phyloP scores from a whole-genome alignment of 2,113 vertebrate genomes.

The Phyllostomus hastatus region DNA sequence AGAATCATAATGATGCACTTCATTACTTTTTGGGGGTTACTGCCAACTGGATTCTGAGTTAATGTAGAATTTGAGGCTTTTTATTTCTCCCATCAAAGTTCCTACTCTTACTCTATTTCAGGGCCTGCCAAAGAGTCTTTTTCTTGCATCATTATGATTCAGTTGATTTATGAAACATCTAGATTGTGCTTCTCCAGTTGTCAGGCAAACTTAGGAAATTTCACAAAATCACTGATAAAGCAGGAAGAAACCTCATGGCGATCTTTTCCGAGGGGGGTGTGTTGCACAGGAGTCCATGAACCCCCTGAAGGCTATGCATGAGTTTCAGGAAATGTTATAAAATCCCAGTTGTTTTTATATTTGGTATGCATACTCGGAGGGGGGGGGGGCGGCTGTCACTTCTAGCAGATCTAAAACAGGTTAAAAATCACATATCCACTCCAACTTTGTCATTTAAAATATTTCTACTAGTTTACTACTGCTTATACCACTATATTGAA shows the following conservation, averaged over 20 bases:
- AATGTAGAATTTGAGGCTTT: conserved; percentile 10
- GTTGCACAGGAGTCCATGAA: not conserved
- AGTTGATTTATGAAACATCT: not conserved
- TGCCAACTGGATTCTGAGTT: conserved; percentile 28
- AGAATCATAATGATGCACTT: not conserved
- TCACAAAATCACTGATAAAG: not conserved
- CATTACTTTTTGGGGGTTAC: not conserved
- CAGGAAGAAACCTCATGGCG: not conserved
- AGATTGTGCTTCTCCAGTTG: not conserved
- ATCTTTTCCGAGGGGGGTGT: not conserved
- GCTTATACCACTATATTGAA: not conserved
- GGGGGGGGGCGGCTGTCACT: not conserved
- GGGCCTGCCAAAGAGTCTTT: not conserved
- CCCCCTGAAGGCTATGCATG: not conserved
- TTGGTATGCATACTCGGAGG: not conserved
- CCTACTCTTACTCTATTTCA: not conserved
- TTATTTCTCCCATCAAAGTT: conserved; percentile 32
- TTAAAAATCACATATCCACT: not conserved
- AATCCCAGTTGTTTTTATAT: not conserved
- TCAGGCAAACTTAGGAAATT: not conserved
- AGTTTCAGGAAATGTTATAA: not conserved
- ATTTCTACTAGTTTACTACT: not conserved
- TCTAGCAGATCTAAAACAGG: not conserved
- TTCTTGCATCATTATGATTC: conserved; percentile 16
- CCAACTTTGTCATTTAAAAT: not conserved